A percentile compares a stretch with the other conserved stretches of the same genome.
Conservation (phyloP, 2,113 vertebrate genomes). For the Thymallus thymallus region DNA sequence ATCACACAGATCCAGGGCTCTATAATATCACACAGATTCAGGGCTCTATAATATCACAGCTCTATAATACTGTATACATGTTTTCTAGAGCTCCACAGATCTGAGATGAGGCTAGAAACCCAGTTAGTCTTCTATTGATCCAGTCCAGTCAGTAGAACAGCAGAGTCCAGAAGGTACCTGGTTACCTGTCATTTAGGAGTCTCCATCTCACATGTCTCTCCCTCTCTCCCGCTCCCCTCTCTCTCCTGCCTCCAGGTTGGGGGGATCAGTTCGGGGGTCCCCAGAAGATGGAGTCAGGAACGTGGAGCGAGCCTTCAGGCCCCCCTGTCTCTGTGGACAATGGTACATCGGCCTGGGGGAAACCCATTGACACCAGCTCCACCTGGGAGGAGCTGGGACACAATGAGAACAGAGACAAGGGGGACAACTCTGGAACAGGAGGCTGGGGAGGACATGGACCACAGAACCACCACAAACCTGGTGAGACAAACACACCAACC, state of each 20-base stretch:
- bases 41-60: no score
- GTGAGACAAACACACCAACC: slow-evolving; percentile 58
- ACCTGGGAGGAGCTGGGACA: slow-evolving; percentile 78
- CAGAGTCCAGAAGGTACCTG: no score
- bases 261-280: slow-evolving; percentile 69
- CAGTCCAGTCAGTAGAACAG: background rate
- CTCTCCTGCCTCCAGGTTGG: slow-evolving; percentile 80
- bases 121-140: slow-evolving; percentile 39
- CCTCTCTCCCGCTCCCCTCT: slow-evolving; percentile 3
- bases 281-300: slow-evolving; percentile 65
- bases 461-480: slow-evolving; percentile 82
- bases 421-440: slow-evolving; percentile 65
- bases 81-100: no score
- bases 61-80: no score
- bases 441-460: slow-evolving; percentile 66
- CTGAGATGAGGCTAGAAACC: no score
- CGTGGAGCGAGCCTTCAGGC: slow-evolving; percentile 81
- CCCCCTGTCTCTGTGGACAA: slow-evolving; percentile 92
- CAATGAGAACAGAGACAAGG: slow-evolving; percentile 60
- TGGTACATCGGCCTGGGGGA: slow-evolving; percentile 95
- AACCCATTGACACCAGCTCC: slow-evolving; percentile 83
- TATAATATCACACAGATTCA: no score
- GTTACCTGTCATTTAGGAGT: background rate
- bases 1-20: no score
- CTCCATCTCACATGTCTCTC: slow-evolving; percentile 37